Base-by-base conservation (phyloP, 2,113 vertebrate genomes). In the Vulpes lagopus region DNA sequence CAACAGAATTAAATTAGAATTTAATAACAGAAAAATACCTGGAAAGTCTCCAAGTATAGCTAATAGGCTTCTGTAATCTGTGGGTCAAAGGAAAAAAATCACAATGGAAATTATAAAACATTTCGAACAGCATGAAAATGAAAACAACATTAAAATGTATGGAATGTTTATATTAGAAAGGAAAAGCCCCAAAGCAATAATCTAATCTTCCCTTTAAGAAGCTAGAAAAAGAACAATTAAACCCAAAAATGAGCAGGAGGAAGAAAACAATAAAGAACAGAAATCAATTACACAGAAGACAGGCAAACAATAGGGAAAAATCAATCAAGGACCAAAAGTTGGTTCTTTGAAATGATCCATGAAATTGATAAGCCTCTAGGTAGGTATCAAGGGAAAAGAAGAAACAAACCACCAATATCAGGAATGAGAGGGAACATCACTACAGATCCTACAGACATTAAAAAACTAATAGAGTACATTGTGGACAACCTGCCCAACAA, bases 151-250 rank as follows among this genome's bases (percentile, higher is more conserved):
- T 15, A 55, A 89, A 62, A 62, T 59, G 22, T 84, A 25, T 17
- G 15, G n/a, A 22, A 49, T 55, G 14, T 10, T 49, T 65, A 35
- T 20, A 38, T 74, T 81, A 51, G 69, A 74, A 74, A 62, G 16
- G n/a, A 74, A 89, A 89, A 23, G 55, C 32, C 32, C 23, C 38
- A 89, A 35, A 53, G 43, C 90, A 83, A 55, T 94, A 5, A 74
- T n/a, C 38, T 64, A 14, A 55, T 25, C 32, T 86, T 53, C 57
- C 23, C 8, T 12, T 6, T 32, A 64, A 81, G 35, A 59, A 73
- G 57, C 22, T 74, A 71, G 78, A 53, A 25, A 57, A 78, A 73
- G 38, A n/a, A 43, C n/a, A 57, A 30, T 74, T 64, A 76, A 78
- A 32, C 27, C 49, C 71, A 55, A 32, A 32, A 86, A 17, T 78